Percentiles rank a stretch among this genome's conserved stretches.
Evolutionary conservation across 2,113 vertebrate species (phyloP).

Genomic region (Brienomyrus longianalis): DNA sequence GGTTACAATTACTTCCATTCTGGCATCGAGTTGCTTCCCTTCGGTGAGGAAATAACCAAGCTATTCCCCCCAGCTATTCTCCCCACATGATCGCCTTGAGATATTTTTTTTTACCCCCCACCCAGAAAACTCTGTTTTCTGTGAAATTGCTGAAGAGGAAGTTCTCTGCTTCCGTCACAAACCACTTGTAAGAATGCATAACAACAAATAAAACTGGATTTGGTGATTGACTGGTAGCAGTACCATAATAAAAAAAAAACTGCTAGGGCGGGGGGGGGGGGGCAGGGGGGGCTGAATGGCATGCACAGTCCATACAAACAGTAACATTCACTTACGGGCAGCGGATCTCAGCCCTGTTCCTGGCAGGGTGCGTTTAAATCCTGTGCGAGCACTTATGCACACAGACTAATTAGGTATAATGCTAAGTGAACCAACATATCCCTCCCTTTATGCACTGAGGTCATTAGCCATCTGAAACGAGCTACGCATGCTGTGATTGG

Average conservation of each 20-base stretch:
- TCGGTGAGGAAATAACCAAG: background rate
- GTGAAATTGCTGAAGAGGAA: background rate
- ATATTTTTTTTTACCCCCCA: background rate
- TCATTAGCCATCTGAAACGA: background rate
- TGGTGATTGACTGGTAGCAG: background rate
- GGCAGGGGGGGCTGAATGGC: background rate
- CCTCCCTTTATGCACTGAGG: background rate
- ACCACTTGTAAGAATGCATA: background rate
- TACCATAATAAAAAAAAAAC: background rate
- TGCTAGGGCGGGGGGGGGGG: background rate
- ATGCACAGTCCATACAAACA: background rate
- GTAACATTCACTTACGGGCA: background rate
- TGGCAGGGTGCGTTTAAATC: background rate
- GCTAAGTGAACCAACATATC: background rate
- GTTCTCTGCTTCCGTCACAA: background rate
- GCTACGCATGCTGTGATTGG: background rate
- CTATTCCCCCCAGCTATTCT: background rate
- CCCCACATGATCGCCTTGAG: background rate
- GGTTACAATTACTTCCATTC: background rate
- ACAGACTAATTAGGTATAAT: background rate
- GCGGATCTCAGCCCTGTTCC: background rate
- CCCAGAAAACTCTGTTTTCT: background rate
- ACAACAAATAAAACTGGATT: background rate
- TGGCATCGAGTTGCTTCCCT: background rate
- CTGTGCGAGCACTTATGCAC: background rate